A percentile compares a stretch with the other conserved stretches of the same genome.
Conservation (phyloP, 2,113 vertebrate species). For the Calypte anna region DNA sequence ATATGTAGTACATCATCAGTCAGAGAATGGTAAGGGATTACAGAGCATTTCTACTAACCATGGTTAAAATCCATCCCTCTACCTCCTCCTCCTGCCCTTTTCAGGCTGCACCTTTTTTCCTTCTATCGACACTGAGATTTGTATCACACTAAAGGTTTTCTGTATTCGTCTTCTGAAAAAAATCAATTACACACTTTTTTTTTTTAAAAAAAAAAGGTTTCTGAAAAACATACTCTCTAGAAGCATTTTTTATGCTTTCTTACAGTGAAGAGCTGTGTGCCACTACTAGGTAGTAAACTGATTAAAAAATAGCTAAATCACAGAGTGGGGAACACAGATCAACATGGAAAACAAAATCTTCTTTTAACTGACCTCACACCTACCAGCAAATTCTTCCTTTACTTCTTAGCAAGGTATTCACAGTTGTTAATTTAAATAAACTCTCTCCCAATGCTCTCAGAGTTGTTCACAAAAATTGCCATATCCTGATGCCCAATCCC, state of each 20-base stretch:
- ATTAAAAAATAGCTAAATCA: not conserved
- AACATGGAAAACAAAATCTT: not conserved
- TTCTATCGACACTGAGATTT: not conserved
- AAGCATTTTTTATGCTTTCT: not conserved
- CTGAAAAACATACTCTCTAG: not conserved
- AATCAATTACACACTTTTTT: not conserved
- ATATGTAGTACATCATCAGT: constrained; percentile 51
- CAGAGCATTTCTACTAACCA: constrained; percentile 10
- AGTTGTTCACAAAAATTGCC: not conserved
- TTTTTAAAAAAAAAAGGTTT: not conserved
- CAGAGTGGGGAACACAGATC: not conserved
- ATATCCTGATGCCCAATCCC: not conserved
- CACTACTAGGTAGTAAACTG: not conserved
- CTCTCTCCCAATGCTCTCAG: not conserved
- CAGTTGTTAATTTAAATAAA: not conserved
- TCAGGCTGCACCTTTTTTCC: not conserved
- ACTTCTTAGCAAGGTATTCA: not conserved
- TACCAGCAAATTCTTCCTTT: not conserved
- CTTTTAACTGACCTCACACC: not conserved
- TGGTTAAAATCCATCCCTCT: constrained; percentile 16
- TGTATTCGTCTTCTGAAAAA: constrained; percentile 30
- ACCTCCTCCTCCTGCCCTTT: constrained; percentile 5
- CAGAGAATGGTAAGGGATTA: constrained; percentile 39
- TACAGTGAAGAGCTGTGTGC: not conserved
- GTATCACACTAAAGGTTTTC: not conserved